phyloP scores from a whole-genome alignment of 2,797 vertebrate species.

The Tinamus major region DNA sequence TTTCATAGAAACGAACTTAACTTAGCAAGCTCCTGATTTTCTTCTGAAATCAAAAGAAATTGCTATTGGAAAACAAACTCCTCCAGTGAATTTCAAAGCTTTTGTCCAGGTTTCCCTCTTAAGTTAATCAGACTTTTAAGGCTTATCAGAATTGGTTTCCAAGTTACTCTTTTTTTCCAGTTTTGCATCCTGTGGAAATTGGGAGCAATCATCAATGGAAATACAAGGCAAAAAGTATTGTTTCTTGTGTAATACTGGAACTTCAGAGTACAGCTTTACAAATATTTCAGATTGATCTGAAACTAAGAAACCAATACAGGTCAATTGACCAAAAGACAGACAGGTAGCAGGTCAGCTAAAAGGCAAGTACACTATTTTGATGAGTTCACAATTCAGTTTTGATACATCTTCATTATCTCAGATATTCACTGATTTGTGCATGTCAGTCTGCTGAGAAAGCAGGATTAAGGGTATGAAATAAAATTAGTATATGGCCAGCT shows the following conservation, averaged over 20 bases:
- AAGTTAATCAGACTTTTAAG: neutral
- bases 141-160: neutral
- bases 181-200: neutral
- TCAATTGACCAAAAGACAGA: neutral
- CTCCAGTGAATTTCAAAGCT: neutral
- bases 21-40: neutral
- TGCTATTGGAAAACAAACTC: neutral
- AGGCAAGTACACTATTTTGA: neutral
- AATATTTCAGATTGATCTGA: neutral
- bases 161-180: neutral
- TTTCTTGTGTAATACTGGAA: neutral
- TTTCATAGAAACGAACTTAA: neutral
- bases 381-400: neutral
- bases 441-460: neutral
- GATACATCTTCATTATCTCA: neutral
- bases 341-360: neutral
- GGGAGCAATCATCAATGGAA: neutral
- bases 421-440: neutral
- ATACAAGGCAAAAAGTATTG: accelerated
- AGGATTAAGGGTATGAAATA: neutral
- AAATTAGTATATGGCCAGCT: neutral
- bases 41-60: neutral
- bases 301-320: accelerated
- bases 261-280: neutral
- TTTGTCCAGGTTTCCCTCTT: neutral